A percentile compares a stretch with the other conserved stretches of the same genome.
These are phyloP conservation scores for Synergus umbraculus DNA, from an alignment of 2,888 invertebrate genomes.

Conservation along the genomic window DNA sequence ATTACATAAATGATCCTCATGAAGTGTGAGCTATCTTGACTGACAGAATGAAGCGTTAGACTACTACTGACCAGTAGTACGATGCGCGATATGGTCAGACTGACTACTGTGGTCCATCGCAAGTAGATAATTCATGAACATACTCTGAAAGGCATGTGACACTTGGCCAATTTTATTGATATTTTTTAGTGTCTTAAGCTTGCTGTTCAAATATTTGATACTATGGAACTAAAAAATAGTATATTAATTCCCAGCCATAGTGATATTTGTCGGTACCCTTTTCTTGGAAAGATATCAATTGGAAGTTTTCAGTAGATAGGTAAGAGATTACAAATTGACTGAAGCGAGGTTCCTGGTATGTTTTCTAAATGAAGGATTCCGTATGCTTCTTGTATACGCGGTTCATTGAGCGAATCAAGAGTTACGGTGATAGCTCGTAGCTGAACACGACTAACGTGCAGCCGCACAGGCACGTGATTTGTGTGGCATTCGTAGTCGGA, in stretches of 20 bases:
- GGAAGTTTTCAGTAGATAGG: not conserved
- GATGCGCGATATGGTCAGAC: not conserved
- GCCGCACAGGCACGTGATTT: conserved; percentile 48
- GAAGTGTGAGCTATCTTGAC: not conserved
- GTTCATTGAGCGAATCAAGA: conserved; percentile 43
- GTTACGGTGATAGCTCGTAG: conserved; percentile 48
- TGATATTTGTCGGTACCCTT: not conserved
- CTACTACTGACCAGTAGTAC: not conserved
- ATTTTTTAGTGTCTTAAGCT: too few species aligned
- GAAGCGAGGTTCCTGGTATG: not conserved
- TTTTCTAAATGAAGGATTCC: conserved; percentile 1
- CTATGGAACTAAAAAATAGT: too few species aligned
- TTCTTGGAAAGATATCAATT: not conserved
- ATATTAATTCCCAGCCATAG: too few species aligned
- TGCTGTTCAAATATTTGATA: too few species aligned
- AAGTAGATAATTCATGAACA: not conserved
- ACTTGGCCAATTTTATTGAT: too few species aligned
- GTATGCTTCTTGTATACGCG: not conserved
- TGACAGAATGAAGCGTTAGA: not conserved
- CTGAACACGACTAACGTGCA: conserved; percentile 2
- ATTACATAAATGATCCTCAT: not conserved
- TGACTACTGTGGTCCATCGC: not conserved
- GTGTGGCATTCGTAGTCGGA: conserved; percentile 45
- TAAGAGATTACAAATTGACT: not conserved
- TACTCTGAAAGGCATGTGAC: too few species aligned